A percentile compares a stretch with the other conserved stretches of the same genome.
phyloP scores from a whole-genome alignment of 2,888 invertebrate genomes.

The Acholoe squamosa region DNA sequence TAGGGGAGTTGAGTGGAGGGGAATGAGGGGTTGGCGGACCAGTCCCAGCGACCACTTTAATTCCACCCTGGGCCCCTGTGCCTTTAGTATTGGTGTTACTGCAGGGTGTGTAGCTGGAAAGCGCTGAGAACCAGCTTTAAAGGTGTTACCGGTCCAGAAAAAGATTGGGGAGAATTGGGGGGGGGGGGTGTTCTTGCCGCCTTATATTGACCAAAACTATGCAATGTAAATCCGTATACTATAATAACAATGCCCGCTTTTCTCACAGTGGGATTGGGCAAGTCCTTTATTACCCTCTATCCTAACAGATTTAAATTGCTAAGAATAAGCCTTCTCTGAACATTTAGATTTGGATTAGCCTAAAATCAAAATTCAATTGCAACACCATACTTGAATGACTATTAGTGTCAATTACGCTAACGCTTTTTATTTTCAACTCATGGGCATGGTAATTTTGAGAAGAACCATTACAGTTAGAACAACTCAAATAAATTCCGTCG shows the following conservation, averaged over 20 bases:
- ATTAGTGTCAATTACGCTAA: too few relatives aligned
- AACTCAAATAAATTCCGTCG: too few relatives aligned
- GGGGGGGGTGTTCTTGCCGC: neutral
- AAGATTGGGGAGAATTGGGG: neutral
- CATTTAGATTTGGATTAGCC: too few relatives aligned
- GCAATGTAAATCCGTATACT: slow-evolving; percentile 25
- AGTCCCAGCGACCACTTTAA: neutral
- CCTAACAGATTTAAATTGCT: slow-evolving; percentile 32
- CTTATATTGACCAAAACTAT: slow-evolving; percentile 17
- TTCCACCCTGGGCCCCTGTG: neutral
- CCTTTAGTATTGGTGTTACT: neutral
- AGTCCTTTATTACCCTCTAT: slow-evolving; percentile 14
- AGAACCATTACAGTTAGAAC: too few relatives aligned
- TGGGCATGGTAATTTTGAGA: too few relatives aligned
- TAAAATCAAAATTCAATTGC: too few relatives aligned
- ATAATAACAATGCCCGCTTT: neutral
- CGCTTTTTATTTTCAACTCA: too few relatives aligned
- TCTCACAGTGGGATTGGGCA: neutral
- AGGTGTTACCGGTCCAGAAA: neutral
- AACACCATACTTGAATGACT: too few relatives aligned
- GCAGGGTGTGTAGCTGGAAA: neutral
- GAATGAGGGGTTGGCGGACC: neutral
- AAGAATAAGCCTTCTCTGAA: neutral
- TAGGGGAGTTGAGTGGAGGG: neutral
- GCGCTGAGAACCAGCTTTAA: neutral